Evolutionary conservation across 2,797 vertebrate genomes (phyloP), one percentile per base, ranked within the genome.

Genomic region (Scleropages formosus): DNA sequence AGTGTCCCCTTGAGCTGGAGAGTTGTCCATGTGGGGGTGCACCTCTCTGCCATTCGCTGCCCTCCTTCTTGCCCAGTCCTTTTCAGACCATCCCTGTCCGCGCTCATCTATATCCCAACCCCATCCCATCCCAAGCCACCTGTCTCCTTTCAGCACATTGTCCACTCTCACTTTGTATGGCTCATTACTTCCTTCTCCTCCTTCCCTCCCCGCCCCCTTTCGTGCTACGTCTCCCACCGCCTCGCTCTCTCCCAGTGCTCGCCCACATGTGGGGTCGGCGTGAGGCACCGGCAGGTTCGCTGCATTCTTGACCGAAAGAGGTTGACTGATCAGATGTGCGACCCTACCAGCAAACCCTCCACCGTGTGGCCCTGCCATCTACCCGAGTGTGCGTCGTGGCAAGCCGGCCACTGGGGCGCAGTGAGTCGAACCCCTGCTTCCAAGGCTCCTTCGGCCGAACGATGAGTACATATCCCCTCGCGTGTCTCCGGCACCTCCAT

Each of bases 221-320:
- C 18, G 71, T 39, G 77, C 24, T 46, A 49, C 27, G 24, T 46
- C 0, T 31, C 20, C 67, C n/a, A n/a, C 46, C 24, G 2, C 4
- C 76, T 4, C 65, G 4, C 66, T 18, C 77, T 2, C 71, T 22
- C 82, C 15, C 83, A 99, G 97, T 99, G 96, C 79, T 82, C 91
- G 78, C 95, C 94, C 80, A 95, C 96, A 0, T 99, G 97, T 85
- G 97, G 96, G 20, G 95, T 94, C 85, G 97, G 96, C 51, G 84
- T 85, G 81, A 92, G 89, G 47, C 95, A 91, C 87, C 85, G 97
- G 27, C 94, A 93, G 80, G 93, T 99, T 49, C 92, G 89, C 85
- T 99, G 97, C 86, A 85, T 80, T 70, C 73, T 89, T 51, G 89
- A 89, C 44, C 91, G 94, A 31, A 93, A 96, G 60, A 91, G 87